Conservation (phyloP, 2,113 vertebrate species). For the Notothenia rossii region DNA sequence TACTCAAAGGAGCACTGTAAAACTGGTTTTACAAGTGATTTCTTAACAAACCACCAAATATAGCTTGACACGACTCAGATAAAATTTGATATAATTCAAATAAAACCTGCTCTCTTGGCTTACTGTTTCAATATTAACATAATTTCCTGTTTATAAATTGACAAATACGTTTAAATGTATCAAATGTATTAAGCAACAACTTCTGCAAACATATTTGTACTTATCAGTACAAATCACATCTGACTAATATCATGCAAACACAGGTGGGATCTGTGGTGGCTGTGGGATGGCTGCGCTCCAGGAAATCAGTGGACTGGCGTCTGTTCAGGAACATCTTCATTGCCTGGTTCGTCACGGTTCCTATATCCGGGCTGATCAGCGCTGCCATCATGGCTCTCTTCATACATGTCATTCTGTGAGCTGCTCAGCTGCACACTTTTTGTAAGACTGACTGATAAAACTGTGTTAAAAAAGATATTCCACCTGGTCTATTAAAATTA, state of each 20-base stretch:
- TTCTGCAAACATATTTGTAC: no score
- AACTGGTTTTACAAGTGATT: no score
- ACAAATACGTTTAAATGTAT: no score
- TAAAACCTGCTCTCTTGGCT: no score
- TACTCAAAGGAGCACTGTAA: no score
- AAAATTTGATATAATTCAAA: no score
- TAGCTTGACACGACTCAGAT: no score
- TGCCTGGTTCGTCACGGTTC: conserved; percentile 98
- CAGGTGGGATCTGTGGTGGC: conserved; percentile 97
- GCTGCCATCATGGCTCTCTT: conserved; percentile 95
- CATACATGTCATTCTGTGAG: conserved; percentile 80
- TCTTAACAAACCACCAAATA: no score
- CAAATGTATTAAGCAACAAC: no score
- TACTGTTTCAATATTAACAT: no score
- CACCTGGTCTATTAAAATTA: conserved; percentile 12
- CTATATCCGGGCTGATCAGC: conserved; percentile 93
- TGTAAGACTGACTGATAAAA: conserved; percentile 18
- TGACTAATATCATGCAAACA: not conserved
- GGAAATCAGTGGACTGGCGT: conserved; percentile 95
- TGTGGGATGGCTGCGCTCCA: conserved; percentile 95
- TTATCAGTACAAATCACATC: not conserved
- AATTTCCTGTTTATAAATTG: no score
- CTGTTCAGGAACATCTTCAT: conserved; percentile 98
- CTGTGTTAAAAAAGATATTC: conserved; percentile 14
- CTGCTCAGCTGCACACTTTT: not conserved